These are phyloP conservation scores for Channallabes apus DNA, from an alignment of 2,797 vertebrate species.

Conservation along the genomic window DNA sequence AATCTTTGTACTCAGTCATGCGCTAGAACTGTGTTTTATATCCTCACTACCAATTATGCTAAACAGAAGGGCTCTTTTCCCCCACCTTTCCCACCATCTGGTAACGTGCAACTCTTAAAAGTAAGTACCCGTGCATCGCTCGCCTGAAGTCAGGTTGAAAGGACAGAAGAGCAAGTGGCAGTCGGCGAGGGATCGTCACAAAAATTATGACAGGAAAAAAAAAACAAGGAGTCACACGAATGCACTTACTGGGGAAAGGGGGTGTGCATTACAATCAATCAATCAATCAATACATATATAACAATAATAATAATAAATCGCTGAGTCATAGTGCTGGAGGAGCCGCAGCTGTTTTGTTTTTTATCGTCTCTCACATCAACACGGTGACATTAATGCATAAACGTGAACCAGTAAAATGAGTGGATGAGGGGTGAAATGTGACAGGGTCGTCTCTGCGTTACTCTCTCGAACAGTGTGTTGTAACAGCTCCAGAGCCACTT, in stretches of 20 bases:
- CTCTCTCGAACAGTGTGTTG: neutral
- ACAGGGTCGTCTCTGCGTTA: neutral
- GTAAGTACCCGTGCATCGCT: neutral
- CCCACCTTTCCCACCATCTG: neutral
- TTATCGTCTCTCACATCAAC: neutral
- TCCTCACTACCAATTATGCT: constrained; percentile 53
- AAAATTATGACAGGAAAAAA: constrained; percentile 1
- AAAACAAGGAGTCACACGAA: neutral
- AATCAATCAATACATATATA: neutral
- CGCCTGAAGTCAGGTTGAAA: constrained; percentile 6
- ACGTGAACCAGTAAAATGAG: neutral
- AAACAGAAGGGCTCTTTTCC: constrained; percentile 35
- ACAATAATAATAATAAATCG: neutral
- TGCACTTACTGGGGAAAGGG: neutral
- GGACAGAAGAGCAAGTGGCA: neutral
- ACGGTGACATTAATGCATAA: neutral
- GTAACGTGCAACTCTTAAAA: constrained; percentile 4
- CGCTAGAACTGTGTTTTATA: constrained; percentile 47
- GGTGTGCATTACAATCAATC: neutral
- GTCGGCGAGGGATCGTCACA: neutral
- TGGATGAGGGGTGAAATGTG: neutral
- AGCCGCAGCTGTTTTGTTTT: neutral
- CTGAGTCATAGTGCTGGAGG: neutral
- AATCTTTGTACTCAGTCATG: constrained; percentile 63
- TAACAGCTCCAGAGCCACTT: neutral